Base-by-base conservation (phyloP, 2,888 invertebrate species). In the Ophion obscuratus region DNA sequence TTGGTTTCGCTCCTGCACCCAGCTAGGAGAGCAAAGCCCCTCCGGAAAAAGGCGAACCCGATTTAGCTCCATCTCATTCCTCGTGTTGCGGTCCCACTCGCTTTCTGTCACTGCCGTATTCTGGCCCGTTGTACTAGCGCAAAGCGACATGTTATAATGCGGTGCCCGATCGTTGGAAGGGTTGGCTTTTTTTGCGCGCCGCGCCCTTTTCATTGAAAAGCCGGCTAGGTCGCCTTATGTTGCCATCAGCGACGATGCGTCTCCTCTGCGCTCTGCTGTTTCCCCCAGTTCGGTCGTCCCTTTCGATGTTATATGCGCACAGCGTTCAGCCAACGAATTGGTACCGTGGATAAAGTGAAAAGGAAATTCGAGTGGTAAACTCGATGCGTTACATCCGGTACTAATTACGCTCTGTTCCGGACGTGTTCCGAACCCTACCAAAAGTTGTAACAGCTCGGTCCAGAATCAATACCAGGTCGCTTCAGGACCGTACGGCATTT, bases 1-100 rank as follows among this genome's bases (percentile, higher is more conserved):
- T 82, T 80, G 61, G 68, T 67, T 83, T 83, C 76, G 40, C 70
- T 78, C 64, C 73, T 71, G 74, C 78, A 67, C 76, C 81, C 77
- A 67, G 81, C 84, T 73, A 53, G 80, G 81, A 86, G 64, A 47
- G 87, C 77, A 89, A 85, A 87, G 85, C 86, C 90, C 89, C 89
- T 89, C 88, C 90, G 90, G 89, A 90, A 91, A 91, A 89, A 90
- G 90, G 88, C 89, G 88, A 89, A 87, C 87, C 88, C 89, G 88
- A 86, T 85, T 83, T 75, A 87, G 86, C 85, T 87, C 83, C 85
- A 74, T 83, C 84, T 87, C 88, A 17, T 47, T 85, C 76, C 53
- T 59, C 68, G 59, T 74, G 70, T 27, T 80, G 68, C 83, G 71
- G 75, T 86, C 84, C 53, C 68, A 83, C 81, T 87, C 83, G 71